Evolutionary conservation across 2,113 vertebrate species (phyloP), one percentile per base, ranked within the genome.

Genomic region (Macrotus californicus): DNA sequence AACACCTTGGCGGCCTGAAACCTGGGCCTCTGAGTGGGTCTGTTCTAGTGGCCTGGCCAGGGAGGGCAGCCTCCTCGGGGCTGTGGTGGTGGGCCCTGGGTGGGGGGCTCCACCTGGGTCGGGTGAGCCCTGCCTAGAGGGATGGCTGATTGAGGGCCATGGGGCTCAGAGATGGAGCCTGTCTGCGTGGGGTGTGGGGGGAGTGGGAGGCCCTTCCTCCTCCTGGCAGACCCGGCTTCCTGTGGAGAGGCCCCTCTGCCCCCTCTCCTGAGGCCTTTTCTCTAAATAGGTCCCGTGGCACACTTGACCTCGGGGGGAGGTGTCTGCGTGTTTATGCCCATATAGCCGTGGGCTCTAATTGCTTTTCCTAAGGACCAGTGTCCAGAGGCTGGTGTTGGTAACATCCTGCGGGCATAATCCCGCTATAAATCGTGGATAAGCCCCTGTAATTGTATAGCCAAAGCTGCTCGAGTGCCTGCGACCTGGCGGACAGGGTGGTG

Each of bases 291-390:
- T 90, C 39, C 73, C 4, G 69, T 31, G 67, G 75, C 1, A 13
- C 66, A 75, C 89, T 82, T 15, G 72, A 95, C 96, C 91, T 95
- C 92, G 92, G 84, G 34, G 19, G 52, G 69, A 16, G 75, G 81
- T 8, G 0, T 64, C 93, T 86, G 41, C 90, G 22, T 89, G 94
- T 97, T 97, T 96, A 92, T 96, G 94, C 83, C 70, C 0, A 7
- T 59, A 46, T 70, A 94, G 89, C 94, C 94, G 5, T 34, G 93
- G 84, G 66, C 87, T 96, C 93, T 95, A 96, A 97, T 94, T 97
- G 97, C 95, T 96, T 97, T 95, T 97, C 94, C 82, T 61, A 77
- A 94, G 95, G 93, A 93, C 83, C 81, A 86, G 96, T 92, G 97
- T 93, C 94, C 94, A 72, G 94, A 96, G 94, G 94, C 92, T 64